Evolutionary conservation across 2,888 invertebrate genomes (phyloP).

Genomic region (Byasa hedistus): DNA sequence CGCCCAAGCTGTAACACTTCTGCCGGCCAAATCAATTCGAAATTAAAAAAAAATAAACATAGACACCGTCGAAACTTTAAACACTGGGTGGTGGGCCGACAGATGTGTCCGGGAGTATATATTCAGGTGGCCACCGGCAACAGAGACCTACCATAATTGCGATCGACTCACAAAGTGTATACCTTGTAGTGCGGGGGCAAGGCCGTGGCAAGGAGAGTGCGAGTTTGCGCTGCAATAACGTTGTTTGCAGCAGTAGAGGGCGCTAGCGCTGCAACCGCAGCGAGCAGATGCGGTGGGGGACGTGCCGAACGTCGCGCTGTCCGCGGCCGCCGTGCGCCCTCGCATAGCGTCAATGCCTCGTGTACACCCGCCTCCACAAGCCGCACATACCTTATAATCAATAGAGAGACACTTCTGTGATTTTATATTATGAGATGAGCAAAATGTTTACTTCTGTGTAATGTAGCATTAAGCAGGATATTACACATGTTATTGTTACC

Average conservation of each 20-base stretch:
- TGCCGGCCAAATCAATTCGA: too few relatives aligned
- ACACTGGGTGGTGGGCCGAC: too few relatives aligned
- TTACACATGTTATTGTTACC: too few relatives aligned
- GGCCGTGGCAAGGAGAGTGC: slow-evolving; percentile 60
- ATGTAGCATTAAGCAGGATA: too few relatives aligned
- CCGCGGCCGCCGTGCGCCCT: slow-evolving; percentile 62
- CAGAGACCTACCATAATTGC: too few relatives aligned
- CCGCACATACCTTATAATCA: slow-evolving; percentile 85
- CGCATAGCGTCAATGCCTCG: slow-evolving; percentile 90
- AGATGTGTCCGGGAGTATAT: too few relatives aligned
- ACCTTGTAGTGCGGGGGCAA: slow-evolving; percentile 48
- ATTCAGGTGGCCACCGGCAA: too few relatives aligned
- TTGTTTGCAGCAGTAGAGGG: slow-evolving; percentile 78
- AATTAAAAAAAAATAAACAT: too few relatives aligned
- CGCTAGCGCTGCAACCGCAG: slow-evolving; percentile 84
- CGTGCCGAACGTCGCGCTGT: slow-evolving; percentile 73
- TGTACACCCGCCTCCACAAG: slow-evolving; percentile 94
- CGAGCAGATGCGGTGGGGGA: slow-evolving; percentile 93
- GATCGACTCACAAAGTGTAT: not conserved
- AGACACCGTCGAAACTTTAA: too few relatives aligned
- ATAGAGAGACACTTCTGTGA: not conserved
- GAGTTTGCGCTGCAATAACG: slow-evolving; percentile 80
- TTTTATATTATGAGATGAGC: too few relatives aligned
- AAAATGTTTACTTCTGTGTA: too few relatives aligned
- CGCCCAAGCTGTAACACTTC: too few relatives aligned